phyloP scores from a whole-genome alignment of 1,140 invertebrate species.

The Drosophila asahinai region DNA sequence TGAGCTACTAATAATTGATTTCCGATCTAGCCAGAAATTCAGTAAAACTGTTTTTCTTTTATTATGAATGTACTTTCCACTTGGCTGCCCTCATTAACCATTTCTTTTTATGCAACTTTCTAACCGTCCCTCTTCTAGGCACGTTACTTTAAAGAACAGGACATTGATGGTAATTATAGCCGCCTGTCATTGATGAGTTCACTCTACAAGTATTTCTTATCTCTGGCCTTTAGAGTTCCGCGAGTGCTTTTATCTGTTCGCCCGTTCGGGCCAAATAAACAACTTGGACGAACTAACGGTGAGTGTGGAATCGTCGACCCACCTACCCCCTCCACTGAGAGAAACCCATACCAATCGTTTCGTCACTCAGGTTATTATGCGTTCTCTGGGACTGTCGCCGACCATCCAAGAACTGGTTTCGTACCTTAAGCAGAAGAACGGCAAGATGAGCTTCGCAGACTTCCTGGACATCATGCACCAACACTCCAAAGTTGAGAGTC shows the following conservation, averaged over 20 bases:
- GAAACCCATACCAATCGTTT: background rate
- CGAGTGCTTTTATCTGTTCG: constrained; percentile 97
- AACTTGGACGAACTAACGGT: constrained; percentile 95
- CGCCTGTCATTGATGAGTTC: constrained; percentile 49
- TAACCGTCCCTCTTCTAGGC: constrained; percentile 86
- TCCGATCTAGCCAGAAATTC: background rate
- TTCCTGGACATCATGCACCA: constrained; percentile 98
- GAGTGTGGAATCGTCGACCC: constrained; percentile 74
- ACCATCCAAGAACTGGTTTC: constrained; percentile 95
- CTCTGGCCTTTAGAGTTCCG: constrained; percentile 90
- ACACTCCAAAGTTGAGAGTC: constrained; percentile 94
- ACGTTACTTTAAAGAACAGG: constrained; percentile 93
- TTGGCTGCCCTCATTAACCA: constrained; percentile 49
- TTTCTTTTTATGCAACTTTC: constrained; percentile 46
- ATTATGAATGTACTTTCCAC: constrained; percentile 60
- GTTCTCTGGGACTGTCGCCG: constrained; percentile 96
- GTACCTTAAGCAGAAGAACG: constrained; percentile 94
- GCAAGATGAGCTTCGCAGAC: constrained; percentile 97
- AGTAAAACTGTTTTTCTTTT: constrained; percentile 29
- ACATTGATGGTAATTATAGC: constrained; percentile 90
- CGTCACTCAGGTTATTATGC: constrained; percentile 88
- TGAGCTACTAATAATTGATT: background rate
- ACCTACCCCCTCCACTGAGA: background rate
- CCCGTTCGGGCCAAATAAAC: constrained; percentile 93
- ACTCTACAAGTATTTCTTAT: constrained; percentile 53